Evolutionary conservation across 2,888 invertebrate genomes (phyloP).

Genomic region (Mycogona germanica): DNA sequence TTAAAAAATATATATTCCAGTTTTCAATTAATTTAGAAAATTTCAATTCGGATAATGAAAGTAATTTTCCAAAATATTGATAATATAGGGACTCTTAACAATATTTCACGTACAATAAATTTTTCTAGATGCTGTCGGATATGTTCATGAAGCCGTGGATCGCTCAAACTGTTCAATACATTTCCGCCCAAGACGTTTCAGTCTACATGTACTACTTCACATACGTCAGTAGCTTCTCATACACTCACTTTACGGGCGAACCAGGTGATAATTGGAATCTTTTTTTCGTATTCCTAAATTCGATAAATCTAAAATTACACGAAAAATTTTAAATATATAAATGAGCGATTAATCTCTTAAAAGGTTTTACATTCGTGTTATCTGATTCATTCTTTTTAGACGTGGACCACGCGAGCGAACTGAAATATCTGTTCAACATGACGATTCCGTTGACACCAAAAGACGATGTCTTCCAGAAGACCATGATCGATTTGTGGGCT

Average conservation of each 20-base stretch:
- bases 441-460: neutral
- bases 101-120: neutral
- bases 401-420: neutral
- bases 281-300: neutral
- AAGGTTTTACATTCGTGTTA: neutral
- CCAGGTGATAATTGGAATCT: neutral
- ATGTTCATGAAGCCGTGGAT: slow-evolving; percentile 3
- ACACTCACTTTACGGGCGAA: neutral
- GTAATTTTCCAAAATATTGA: neutral
- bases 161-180: neutral
- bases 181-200: neutral
- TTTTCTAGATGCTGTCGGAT: slow-evolving; percentile 5
- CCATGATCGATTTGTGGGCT: slow-evolving; percentile 4
- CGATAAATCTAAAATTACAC: neutral
- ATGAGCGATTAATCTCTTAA: no score
- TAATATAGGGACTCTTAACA: neutral
- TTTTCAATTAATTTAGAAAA: neutral
- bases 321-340: neutral
- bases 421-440: slow-evolving; percentile 7
- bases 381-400: slow-evolving; percentile 3
- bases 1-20: no score
- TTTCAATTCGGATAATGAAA: no score
- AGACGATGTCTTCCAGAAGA: neutral
- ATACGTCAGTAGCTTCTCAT: neutral
- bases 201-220: slow-evolving; percentile 10